A percentile compares a stretch with the other conserved stretches of the same genome.
Evolutionary conservation across 2,113 vertebrate genomes (phyloP).

Genomic region (Eublepharis macularius): DNA sequence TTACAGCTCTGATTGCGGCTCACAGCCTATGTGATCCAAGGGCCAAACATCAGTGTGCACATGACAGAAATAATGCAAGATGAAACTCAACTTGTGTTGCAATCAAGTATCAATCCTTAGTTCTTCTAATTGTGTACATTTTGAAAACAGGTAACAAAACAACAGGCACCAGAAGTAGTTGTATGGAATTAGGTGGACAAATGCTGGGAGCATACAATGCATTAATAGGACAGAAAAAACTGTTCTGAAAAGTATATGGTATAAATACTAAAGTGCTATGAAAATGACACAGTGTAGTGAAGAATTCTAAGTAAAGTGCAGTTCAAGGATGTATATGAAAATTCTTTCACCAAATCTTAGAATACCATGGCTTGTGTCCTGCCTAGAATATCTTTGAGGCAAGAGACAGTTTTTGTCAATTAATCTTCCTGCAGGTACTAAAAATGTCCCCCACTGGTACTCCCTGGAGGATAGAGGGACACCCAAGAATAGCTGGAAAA

Average conservation of each 20-base stretch:
- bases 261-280: neutral
- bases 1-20: neutral
- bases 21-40: neutral
- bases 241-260: neutral
- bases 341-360: neutral
- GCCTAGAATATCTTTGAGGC: too few relatives aligned
- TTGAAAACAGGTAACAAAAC: neutral
- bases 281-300: neutral
- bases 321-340: neutral
- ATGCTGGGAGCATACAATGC: neutral
- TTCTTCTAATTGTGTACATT: neutral
- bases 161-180: neutral
- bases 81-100: neutral
- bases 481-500: too few relatives aligned
- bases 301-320: conserved; percentile 22
- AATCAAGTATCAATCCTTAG: neutral
- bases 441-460: too few relatives aligned
- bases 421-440: too few relatives aligned
- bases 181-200: neutral
- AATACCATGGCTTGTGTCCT: neutral
- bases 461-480: too few relatives aligned
- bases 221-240: neutral
- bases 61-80: neutral
- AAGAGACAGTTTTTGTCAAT: too few relatives aligned
- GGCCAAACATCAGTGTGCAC: neutral